These are phyloP conservation scores for Halocynthia aurantium DNA, from an alignment of 23 tunicate genomes.

Conservation along the genomic window DNA sequence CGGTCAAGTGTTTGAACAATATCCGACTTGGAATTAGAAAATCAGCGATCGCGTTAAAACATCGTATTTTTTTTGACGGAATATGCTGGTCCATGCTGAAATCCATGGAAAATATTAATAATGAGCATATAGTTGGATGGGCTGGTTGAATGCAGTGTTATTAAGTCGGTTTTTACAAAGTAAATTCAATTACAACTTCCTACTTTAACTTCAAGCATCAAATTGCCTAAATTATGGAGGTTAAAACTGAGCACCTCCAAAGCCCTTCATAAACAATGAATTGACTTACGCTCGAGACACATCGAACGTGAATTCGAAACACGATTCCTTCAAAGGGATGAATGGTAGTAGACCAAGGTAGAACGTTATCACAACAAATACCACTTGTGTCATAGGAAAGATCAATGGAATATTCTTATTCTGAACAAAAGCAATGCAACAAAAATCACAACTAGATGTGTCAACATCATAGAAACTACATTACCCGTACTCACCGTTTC, in stretches of 20 bases:
- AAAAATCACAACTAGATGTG: too few relatives aligned
- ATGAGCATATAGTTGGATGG: too few relatives aligned
- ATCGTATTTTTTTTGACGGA: neutral
- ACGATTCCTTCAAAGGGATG: constrained; percentile 54
- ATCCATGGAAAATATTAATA: too few relatives aligned
- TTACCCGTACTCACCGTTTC: constrained; percentile 16
- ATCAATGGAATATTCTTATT: constrained; percentile 42
- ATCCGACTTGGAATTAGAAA: constrained; percentile 48
- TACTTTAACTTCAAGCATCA: too few relatives aligned
- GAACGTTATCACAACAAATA: constrained; percentile 32
- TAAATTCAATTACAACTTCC: too few relatives aligned
- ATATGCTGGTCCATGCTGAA: too few relatives aligned
- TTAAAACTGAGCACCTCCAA: too few relatives aligned
- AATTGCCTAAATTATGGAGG: too few relatives aligned
- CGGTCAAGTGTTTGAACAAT: constrained; percentile 57
- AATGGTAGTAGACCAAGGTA: constrained; percentile 71
- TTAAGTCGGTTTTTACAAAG: too few relatives aligned
- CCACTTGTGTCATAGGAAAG: constrained; percentile 49
- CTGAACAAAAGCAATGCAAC: constrained; percentile 15
- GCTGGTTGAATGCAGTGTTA: too few relatives aligned
- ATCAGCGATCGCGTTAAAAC: constrained; percentile 14
- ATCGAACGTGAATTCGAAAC: constrained; percentile 36
- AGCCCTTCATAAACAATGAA: too few relatives aligned
- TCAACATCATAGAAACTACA: neutral
- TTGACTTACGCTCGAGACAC: neutral